phyloP scores from a whole-genome alignment of 2,888 invertebrate genomes.

The Dorcus parallelipipedus region DNA sequence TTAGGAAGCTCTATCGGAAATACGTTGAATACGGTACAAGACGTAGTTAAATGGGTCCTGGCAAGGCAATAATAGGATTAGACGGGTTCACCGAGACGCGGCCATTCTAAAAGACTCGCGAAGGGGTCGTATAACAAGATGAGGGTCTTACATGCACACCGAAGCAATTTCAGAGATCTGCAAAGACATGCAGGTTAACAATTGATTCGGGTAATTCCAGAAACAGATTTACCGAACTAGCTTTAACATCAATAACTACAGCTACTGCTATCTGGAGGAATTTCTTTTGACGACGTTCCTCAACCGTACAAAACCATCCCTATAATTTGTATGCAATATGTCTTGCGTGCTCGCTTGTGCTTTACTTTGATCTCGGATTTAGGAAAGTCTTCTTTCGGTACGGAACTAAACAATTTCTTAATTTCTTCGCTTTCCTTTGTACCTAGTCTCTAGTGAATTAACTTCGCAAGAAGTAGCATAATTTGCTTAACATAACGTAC shows the following conservation, averaged over 20 bases:
- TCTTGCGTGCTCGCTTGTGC: too few relatives aligned
- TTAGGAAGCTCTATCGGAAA: conserved; percentile 1
- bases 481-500: too few relatives aligned
- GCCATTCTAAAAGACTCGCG: background rate
- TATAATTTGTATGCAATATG: too few relatives aligned
- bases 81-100: conserved; percentile 17
- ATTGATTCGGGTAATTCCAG: conserved; percentile 4
- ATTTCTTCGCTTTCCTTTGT: too few relatives aligned
- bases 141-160: conserved; percentile 8
- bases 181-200: conserved; percentile 4
- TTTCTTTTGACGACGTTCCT: too few relatives aligned
- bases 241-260: conserved; percentile 3
- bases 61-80: conserved; percentile 32
- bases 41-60: conserved; percentile 25
- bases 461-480: too few relatives aligned
- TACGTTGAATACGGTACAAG: conserved; percentile 3
- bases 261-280: too few relatives aligned
- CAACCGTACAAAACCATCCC: too few relatives aligned
- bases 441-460: too few relatives aligned
- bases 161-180: conserved; percentile 4
- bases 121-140: conserved; percentile 3
- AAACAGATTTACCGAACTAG: background rate
- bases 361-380: too few relatives aligned
- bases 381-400: too few relatives aligned
- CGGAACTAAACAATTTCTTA: too few relatives aligned